Conservation (phyloP, 2,797 vertebrate genomes). For the Pseudochaenichthys georgianus region DNA sequence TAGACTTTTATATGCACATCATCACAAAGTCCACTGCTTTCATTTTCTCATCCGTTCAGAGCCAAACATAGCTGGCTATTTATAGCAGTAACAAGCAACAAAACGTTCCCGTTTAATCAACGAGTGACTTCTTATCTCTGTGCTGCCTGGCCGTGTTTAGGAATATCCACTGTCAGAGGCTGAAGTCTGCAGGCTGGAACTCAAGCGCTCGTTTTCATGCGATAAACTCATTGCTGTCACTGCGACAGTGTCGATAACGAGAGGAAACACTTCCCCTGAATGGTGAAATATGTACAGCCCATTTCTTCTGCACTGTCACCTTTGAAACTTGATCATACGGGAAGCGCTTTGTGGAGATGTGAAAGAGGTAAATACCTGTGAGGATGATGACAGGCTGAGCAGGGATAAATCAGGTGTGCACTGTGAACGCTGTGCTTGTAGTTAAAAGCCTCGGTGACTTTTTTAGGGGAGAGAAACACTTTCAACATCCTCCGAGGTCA, state of each 20-base stretch:
- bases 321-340: slow-evolving; percentile 43
- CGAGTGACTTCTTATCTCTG: slow-evolving; percentile 62
- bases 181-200: slow-evolving; percentile 22
- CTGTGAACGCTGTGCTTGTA: slow-evolving; percentile 5
- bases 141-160: slow-evolving; percentile 29
- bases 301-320: slow-evolving; percentile 7
- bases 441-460: neutral
- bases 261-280: neutral
- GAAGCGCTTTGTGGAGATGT: slow-evolving; percentile 25
- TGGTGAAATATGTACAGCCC: neutral
- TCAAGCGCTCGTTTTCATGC: neutral
- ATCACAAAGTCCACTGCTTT: slow-evolving; percentile 43
- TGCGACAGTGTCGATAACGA: slow-evolving; percentile 29
- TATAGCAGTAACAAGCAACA: slow-evolving; percentile 52
- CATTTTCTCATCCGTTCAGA: slow-evolving; percentile 56
- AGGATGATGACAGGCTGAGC: slow-evolving; percentile 47
- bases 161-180: slow-evolving; percentile 33
- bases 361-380: slow-evolving; percentile 31
- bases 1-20: slow-evolving; percentile 33
- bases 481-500: slow-evolving; percentile 37
- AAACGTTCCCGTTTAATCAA: slow-evolving; percentile 65
- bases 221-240: slow-evolving; percentile 8
- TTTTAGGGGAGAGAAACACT: slow-evolving; percentile 4
- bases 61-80: slow-evolving; percentile 53
- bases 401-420: slow-evolving; percentile 53